These are phyloP conservation scores for Doris montereyensis DNA, from an alignment of 2,888 invertebrate species.

Conservation along the genomic window DNA sequence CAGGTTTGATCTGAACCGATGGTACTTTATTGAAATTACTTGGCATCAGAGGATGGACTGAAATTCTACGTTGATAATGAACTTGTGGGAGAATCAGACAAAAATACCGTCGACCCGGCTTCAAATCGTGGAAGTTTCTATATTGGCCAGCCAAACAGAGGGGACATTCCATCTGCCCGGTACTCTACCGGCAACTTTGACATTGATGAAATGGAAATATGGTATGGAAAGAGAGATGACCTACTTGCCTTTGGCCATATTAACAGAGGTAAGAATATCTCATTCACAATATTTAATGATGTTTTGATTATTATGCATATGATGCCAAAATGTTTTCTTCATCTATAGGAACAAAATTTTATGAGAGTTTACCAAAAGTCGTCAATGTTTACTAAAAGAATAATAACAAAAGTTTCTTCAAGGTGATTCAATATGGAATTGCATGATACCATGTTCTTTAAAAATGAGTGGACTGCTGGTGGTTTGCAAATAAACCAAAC, in stretches of 20 bases:
- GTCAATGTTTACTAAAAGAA: too few relatives aligned
- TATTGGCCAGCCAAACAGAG: constrained; percentile 60
- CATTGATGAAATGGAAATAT: constrained; percentile 64
- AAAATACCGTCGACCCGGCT: constrained; percentile 4
- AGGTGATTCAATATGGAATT: too few relatives aligned
- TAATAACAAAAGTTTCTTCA: too few relatives aligned
- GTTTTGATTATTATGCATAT: too few relatives aligned
- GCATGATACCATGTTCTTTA: too few relatives aligned
- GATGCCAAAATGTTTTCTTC: too few relatives aligned
- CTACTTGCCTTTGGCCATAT: constrained; percentile 64
- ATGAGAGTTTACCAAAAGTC: too few relatives aligned
- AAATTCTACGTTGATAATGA: constrained; percentile 59
- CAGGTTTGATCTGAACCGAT: constrained; percentile 51
- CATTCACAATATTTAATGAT: not conserved
- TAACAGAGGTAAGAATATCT: constrained; percentile 55
- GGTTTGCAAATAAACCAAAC: too few relatives aligned
- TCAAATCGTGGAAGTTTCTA: constrained; percentile 48
- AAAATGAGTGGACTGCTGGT: too few relatives aligned
- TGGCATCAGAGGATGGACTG: constrained; percentile 64
- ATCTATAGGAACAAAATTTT: too few relatives aligned
- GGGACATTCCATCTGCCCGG: constrained; percentile 50
- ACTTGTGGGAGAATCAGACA: constrained; percentile 27
- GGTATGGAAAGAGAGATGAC: constrained; percentile 61
- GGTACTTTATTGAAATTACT: constrained; percentile 69
- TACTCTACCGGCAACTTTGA: constrained; percentile 55